Percentiles rank a stretch among this genome's conserved stretches.
Conservation (phyloP, 2,797 vertebrate genomes). For the Thamnophis elegans region DNA sequence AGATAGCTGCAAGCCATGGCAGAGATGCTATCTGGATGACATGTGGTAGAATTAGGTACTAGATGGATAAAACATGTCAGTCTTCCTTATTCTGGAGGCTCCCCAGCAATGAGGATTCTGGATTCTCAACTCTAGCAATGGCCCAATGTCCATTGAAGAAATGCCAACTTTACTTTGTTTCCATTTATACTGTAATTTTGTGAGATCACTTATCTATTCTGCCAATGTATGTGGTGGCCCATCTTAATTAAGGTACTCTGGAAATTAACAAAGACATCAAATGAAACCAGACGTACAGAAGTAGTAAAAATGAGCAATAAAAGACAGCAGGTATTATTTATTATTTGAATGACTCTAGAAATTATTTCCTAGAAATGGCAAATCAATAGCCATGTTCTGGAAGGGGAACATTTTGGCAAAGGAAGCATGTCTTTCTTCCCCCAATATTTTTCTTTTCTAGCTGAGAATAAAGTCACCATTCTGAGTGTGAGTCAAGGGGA, state of each 20-base stretch:
- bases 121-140: not conserved
- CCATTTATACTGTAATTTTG: not conserved
- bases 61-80: not conserved
- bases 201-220: not conserved
- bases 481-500: not conserved
- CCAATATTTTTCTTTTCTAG: not conserved
- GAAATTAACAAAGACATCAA: not conserved
- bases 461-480: not conserved
- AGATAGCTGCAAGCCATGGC: not conserved
- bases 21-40: not conserved
- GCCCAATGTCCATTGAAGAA: not conserved
- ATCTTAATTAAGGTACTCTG: not conserved
- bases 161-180: not conserved
- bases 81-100: not conserved
- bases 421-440: not conserved
- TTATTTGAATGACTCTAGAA: not conserved
- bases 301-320: not conserved
- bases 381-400: not conserved
- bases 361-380: not conserved
- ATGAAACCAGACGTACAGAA: not conserved
- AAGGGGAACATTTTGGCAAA: not conserved
- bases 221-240: not conserved
- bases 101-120: not conserved
- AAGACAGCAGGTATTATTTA: not conserved
- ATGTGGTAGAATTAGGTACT: not conserved